Conservation (phyloP, 2,888 invertebrate species). For the Tipula vernalis region DNA sequence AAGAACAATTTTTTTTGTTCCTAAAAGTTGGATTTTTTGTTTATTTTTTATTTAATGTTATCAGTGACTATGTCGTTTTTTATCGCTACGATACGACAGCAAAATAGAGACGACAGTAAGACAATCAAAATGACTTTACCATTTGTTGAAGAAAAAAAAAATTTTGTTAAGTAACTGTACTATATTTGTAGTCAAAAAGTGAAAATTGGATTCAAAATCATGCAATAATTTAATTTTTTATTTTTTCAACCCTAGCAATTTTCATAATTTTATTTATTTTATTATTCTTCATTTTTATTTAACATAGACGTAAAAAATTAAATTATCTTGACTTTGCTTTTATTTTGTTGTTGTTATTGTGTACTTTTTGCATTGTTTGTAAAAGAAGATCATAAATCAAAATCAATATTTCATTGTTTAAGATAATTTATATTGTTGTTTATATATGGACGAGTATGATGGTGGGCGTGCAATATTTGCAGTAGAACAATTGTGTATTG, state of each 20-base stretch:
- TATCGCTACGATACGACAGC: neutral
- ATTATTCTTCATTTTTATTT: neutral
- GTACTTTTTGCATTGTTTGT: neutral
- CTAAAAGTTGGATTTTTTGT: neutral
- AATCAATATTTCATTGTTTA: neutral
- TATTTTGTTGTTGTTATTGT: neutral
- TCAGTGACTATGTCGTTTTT: neutral
- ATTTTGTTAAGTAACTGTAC: neutral
- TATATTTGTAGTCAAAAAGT: neutral
- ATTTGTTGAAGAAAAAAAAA: neutral
- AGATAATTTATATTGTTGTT: neutral
- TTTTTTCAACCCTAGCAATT: neutral
- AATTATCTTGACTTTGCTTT: neutral
- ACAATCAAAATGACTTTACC: neutral
- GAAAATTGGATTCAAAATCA: neutral
- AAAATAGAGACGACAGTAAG: neutral
- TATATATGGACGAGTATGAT: neutral
- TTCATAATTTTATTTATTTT: neutral
- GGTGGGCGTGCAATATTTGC: neutral
- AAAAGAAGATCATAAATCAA: neutral
- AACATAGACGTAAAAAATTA: neutral
- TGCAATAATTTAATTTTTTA: neutral
- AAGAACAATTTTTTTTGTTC: neutral
- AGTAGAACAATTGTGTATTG: neutral
- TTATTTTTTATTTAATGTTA: neutral